A percentile compares a stretch with the other conserved stretches of the same genome.
These are phyloP conservation scores for Rhopalosiphum nymphaeae DNA, from an alignment of 2,888 invertebrate species.

Conservation along the genomic window DNA sequence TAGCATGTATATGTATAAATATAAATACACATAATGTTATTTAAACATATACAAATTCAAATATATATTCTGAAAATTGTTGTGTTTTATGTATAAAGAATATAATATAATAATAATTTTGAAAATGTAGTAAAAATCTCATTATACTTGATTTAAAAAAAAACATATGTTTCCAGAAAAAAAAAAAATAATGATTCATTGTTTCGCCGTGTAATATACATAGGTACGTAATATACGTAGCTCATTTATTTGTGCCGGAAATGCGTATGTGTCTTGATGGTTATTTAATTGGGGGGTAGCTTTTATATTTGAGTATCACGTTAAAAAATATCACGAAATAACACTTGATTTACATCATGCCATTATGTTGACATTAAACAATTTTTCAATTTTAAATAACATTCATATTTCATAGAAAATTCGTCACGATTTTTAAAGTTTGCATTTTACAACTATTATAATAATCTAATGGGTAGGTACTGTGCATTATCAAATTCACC, in stretches of 20 bases:
- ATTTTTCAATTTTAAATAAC: conserved; percentile 32
- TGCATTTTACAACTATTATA: neutral
- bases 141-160: conserved; percentile 20
- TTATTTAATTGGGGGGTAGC: conserved; percentile 62
- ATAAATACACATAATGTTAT: neutral
- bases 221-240: conserved; percentile 22
- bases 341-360: conserved; percentile 50
- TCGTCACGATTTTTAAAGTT: conserved; percentile 20
- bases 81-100: neutral
- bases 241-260: conserved; percentile 53
- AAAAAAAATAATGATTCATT: conserved; percentile 47
- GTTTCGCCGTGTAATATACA: conserved; percentile 10
- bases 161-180: conserved; percentile 26
- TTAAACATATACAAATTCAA: neutral
- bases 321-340: conserved; percentile 51
- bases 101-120: neutral
- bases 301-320: conserved; percentile 32
- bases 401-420: conserved; percentile 5
- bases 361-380: conserved; percentile 54
- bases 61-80: neutral
- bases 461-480: neutral
- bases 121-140: conserved; percentile 11
- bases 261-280: conserved; percentile 61
- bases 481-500: neutral
- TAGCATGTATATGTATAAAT: neutral